Evolutionary conservation across 2,888 invertebrate species (phyloP), one percentile per base, ranked within the genome.

Genomic region (Phasia obesa): DNA sequence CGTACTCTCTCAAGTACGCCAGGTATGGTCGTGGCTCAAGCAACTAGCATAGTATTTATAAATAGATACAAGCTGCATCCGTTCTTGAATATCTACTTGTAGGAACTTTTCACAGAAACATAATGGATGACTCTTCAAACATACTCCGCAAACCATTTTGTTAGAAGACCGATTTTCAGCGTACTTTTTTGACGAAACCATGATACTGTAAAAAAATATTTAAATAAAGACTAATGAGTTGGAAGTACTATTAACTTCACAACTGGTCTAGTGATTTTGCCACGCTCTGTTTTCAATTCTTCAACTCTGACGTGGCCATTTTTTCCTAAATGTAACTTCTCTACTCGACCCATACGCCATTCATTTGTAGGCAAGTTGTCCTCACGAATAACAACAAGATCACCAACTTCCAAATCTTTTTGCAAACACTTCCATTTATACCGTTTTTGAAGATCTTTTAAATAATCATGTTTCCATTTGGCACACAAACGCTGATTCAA

Each of bases 401-500:
- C 47, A 17, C 21, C 35, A 21, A 35, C 15, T 13, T 38, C 11
- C 2, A 38, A 6, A n/a, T 60, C 38, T 23, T 38, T 35, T 7
- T 23, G 19, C 15, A 35, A 7, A 38, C 13, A 60, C n/a, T 71
- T 60, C 70, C 70, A 70, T n/a, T 70, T 70, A 49, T 59, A 17
- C 1, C 70, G 44, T 15, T 57, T 55, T 15, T 71, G 71, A 2
- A 71, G 38, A 17, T 71, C 60, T 17, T 73, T 60, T 2, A 73
- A n/a, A 11, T 73, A 31, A 31, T 31, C 31, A 5, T 31, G 1
- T 9, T 31, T 4, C 31, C 5, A 31, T 9, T 9, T 31, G 31
- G 31, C 31, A 31, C 76, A 79, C n/a, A 79, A 64, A 15, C 65
- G 62, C 27, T 80, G 69, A 17, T 55, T 44, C 21, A 79, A 38